Percentiles rank a stretch among this genome's conserved stretches.
These are phyloP conservation scores for Pseudococcus viburni DNA, from an alignment of 2,888 invertebrate genomes.

Conservation along the genomic window DNA sequence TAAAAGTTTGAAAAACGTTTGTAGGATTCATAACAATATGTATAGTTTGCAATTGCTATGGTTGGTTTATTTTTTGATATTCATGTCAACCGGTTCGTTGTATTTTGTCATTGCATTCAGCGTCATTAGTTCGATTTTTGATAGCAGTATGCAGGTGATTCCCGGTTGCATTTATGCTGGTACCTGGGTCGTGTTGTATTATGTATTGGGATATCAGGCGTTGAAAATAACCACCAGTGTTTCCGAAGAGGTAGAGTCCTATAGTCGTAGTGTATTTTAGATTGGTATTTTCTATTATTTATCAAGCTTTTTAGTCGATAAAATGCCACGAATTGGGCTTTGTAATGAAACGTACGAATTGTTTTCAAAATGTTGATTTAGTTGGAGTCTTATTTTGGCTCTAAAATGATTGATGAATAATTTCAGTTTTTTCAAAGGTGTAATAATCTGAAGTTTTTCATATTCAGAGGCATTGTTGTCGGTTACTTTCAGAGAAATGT, in stretches of 20 bases:
- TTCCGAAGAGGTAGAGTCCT: not conserved
- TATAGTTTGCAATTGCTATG: slow-evolving; percentile 13
- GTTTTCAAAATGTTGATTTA: not conserved
- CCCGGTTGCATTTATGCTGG: not conserved
- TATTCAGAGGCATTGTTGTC: too few relatives aligned
- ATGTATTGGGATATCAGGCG: not conserved
- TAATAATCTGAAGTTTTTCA: too few relatives aligned
- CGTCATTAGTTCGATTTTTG: not conserved
- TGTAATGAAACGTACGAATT: not conserved
- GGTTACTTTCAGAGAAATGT: too few relatives aligned
- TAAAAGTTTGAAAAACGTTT: not conserved
- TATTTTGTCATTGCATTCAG: not conserved
- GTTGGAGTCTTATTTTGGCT: not conserved
- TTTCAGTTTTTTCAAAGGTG: too few relatives aligned
- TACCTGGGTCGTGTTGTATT: not conserved
- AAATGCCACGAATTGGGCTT: too few relatives aligned
- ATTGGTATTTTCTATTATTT: not conserved
- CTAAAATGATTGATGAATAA: too few relatives aligned
- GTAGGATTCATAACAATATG: slow-evolving; percentile 35
- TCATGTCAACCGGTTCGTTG: not conserved
- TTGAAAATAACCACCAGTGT: not conserved
- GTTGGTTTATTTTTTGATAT: not conserved
- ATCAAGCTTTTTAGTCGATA: not conserved
- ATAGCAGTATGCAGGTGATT: not conserved
- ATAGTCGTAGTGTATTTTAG: too few relatives aligned